These are phyloP conservation scores for Metellina segmentata DNA, from an alignment of 2,888 invertebrate genomes.

Conservation along the genomic window DNA sequence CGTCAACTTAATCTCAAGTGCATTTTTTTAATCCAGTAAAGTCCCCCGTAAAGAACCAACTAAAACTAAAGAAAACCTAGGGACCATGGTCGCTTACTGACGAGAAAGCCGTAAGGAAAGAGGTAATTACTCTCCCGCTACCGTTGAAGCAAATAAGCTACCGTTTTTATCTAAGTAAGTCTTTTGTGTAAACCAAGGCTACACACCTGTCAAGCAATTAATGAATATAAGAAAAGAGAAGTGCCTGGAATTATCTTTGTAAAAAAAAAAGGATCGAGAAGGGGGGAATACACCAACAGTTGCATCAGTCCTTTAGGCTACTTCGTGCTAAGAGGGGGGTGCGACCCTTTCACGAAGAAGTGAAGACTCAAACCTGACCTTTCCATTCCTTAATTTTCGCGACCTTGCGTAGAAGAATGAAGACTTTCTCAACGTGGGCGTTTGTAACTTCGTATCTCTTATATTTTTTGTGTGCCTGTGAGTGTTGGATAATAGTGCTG, in stretches of 20 bases:
- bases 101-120: not conserved
- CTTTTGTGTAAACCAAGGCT: conserved; percentile 63
- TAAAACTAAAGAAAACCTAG: no score
- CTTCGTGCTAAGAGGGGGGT: conserved; percentile 41
- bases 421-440: conserved; percentile 47
- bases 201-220: conserved; percentile 71
- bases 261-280: conserved; percentile 16
- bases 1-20: no score
- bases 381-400: conserved; percentile 44
- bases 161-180: conserved; percentile 56
- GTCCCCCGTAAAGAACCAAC: no score
- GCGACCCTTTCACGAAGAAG: conserved; percentile 7
- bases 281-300: conserved; percentile 19
- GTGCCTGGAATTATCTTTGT: conserved; percentile 13
- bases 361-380: conserved; percentile 54
- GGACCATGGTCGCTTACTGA: not conserved
- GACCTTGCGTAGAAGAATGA: conserved; percentile 42
- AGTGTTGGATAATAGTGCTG: conserved; percentile 17
- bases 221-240: conserved; percentile 45
- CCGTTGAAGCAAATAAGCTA: conserved; percentile 64
- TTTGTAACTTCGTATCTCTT: conserved; percentile 52
- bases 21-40: no score
- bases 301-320: conserved; percentile 17
- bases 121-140: conserved; percentile 60
- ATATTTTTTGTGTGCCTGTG: conserved; percentile 2